Conservation (phyloP, 2,797 vertebrate species). For the Brachyalestes nurse region DNA sequence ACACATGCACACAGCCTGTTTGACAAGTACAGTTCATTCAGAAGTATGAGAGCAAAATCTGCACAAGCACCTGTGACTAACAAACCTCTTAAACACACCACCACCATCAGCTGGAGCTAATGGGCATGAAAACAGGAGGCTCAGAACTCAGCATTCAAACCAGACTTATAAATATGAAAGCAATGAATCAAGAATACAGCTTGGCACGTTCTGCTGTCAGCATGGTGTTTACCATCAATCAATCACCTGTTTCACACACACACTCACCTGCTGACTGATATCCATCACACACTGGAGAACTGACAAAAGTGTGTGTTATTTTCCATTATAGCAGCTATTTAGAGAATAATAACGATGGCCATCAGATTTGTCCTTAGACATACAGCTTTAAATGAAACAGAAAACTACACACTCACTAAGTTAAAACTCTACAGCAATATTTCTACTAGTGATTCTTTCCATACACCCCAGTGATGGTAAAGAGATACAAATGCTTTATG, state of each 20-base stretch:
- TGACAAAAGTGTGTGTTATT: too few species aligned
- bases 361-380: too few species aligned
- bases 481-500: too few species aligned
- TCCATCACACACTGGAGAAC: background rate
- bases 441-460: too few species aligned
- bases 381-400: too few species aligned
- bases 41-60: background rate
- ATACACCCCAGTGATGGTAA: too few species aligned
- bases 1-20: background rate
- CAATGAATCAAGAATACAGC: too few species aligned
- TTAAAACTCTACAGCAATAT: too few species aligned
- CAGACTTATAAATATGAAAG: background rate
- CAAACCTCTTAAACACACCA: background rate
- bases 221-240: background rate
- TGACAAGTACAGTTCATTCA: background rate
- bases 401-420: too few species aligned
- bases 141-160: background rate
- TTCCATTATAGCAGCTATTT: too few species aligned
- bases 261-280: background rate
- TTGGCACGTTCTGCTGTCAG: background rate
- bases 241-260: background rate
- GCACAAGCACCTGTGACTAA: background rate
- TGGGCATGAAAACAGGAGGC: background rate
- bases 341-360: too few species aligned
- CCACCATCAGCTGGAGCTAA: background rate